Evolutionary conservation across 2,113 vertebrate genomes (phyloP).

Genomic region (Drymodes brunneopygia): DNA sequence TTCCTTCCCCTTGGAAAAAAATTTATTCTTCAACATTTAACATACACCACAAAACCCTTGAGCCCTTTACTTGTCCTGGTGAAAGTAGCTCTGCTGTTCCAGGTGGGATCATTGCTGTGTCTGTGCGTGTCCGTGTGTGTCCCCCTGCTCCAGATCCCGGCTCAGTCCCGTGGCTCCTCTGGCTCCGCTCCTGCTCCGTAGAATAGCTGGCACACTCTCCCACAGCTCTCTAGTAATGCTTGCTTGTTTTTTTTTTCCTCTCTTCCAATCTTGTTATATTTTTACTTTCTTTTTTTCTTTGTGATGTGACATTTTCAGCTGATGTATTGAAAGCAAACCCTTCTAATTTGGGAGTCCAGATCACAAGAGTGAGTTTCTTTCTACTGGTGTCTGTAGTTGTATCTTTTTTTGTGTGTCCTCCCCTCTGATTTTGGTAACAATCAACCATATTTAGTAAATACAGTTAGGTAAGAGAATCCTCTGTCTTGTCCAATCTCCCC

Average conservation of each 20-base stretch:
- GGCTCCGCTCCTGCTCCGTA: conserved; percentile 17
- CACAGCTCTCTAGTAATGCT: conserved; percentile 58
- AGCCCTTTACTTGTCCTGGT: conserved; percentile 52
- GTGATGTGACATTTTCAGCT: conserved; percentile 76
- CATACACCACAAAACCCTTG: neutral
- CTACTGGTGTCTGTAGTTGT: conserved; percentile 72
- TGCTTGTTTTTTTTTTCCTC: conserved; percentile 46
- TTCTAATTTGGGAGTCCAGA: conserved; percentile 80
- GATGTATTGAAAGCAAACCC: conserved; percentile 81
- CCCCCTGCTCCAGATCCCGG: neutral
- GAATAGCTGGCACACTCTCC: conserved; percentile 17
- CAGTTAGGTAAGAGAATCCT: conserved; percentile 53
- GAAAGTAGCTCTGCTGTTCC: neutral
- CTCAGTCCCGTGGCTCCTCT: neutral
- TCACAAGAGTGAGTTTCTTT: conserved; percentile 80
- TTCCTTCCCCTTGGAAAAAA: neutral
- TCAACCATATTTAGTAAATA: conserved; percentile 35
- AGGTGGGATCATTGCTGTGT: conserved; percentile 38
- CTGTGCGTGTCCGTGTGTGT: neutral
- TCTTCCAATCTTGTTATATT: conserved; percentile 71
- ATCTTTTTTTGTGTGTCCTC: conserved; percentile 35
- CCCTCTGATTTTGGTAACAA: conserved; percentile 15
- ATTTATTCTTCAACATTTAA: neutral
- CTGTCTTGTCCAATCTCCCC: conserved; percentile 48
- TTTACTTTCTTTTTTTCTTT: conserved; percentile 71